phyloP scores from a whole-genome alignment of 2,797 vertebrate species.

The Cossypha niveicapilla region DNA sequence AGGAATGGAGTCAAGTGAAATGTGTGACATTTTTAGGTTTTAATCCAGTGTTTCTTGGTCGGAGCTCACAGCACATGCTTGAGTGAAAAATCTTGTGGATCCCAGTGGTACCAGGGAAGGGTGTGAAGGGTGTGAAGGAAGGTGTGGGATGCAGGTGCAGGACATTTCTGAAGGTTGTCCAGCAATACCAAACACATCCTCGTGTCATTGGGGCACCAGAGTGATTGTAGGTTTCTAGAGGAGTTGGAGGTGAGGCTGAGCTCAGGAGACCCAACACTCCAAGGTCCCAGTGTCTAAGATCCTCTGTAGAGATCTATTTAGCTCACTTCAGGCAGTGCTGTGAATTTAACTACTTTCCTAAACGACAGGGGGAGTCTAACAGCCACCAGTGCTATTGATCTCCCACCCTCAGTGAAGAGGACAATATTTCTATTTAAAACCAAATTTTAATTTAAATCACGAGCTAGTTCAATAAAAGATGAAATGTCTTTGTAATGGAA shows the following conservation, averaged over 20 bases:
- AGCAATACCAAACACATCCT: rapidly evolving
- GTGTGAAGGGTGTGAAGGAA: too few species aligned
- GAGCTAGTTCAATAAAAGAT: background rate
- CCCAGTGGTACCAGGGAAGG: background rate
- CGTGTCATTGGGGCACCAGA: background rate
- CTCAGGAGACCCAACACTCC: background rate
- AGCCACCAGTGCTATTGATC: rapidly evolving
- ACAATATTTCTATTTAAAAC: background rate
- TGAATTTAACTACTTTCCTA: background rate
- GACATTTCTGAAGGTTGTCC: background rate
- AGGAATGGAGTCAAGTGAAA: background rate
- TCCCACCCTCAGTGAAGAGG: background rate
- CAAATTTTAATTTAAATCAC: background rate
- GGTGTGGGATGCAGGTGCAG: background rate
- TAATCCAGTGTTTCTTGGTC: background rate
- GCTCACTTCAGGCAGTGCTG: background rate
- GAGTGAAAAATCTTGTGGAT: background rate
- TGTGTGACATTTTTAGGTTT: rapidly evolving
- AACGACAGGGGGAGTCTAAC: background rate
- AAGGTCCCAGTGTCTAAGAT: rapidly evolving
- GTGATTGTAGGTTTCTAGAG: background rate
- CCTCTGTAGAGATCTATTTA: background rate
- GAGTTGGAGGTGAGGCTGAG: background rate
- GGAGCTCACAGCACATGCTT: background rate
- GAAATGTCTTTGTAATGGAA: background rate